Conservation (phyloP, 2,888 invertebrate genomes). For the Scelioninae gen. 2 region DNA sequence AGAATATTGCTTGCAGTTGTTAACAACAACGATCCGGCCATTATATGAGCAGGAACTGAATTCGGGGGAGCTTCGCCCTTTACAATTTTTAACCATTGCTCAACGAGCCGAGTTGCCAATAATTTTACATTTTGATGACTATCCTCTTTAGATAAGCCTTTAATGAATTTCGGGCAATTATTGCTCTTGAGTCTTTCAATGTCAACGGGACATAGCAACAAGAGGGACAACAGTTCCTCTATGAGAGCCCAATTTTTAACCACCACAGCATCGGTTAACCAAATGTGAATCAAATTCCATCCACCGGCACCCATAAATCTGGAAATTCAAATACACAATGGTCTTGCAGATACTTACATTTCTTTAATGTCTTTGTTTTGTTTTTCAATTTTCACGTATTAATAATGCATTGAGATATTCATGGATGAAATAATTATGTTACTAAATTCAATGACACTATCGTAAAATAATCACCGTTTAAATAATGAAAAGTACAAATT, state of each 20-base stretch:
- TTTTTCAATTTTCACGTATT: too few species aligned
- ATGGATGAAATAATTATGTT: too few species aligned
- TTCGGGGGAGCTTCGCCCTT: slow-evolving; percentile 82
- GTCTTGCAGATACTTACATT: not conserved
- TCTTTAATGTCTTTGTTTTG: slow-evolving; percentile 1
- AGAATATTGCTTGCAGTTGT: not conserved
- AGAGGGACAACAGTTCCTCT: slow-evolving; percentile 88
- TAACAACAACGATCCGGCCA: slow-evolving; percentile 74
- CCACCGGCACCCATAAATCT: slow-evolving; percentile 94
- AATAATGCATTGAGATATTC: too few species aligned
- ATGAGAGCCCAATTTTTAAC: slow-evolving; percentile 92
- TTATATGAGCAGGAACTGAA: slow-evolving; percentile 73
- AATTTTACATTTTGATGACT: slow-evolving; percentile 86
- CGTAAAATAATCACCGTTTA: too few species aligned
- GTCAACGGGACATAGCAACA: slow-evolving; percentile 91
- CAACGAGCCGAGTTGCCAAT: slow-evolving; percentile 88
- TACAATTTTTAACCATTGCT: slow-evolving; percentile 93
- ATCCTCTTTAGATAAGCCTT: slow-evolving; percentile 88
- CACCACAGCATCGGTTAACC: slow-evolving; percentile 92
- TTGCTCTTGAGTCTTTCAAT: slow-evolving; percentile 93
- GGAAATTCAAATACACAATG: slow-evolving; percentile 59
- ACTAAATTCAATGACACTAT: too few species aligned
- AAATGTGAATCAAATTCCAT: slow-evolving; percentile 92
- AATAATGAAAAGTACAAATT: too few species aligned
- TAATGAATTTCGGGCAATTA: slow-evolving; percentile 93